Percentiles rank a stretch among this genome's conserved stretches.
Conservation (phyloP, 2,888 invertebrate species). For the Aproaerema taeniolella region DNA sequence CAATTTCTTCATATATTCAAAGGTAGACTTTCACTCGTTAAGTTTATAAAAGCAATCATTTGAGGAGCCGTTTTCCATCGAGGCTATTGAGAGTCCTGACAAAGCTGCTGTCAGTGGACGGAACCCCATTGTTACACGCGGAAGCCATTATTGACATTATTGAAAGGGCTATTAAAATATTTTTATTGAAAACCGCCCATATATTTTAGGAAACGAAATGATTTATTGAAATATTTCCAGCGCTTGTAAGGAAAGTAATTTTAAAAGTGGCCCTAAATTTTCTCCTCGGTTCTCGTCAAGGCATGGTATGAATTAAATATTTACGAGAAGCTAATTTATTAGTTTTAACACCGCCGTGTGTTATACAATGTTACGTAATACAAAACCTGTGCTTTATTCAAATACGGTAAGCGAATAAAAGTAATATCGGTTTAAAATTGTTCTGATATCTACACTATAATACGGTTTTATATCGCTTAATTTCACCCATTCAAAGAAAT, state of each 20-base stretch:
- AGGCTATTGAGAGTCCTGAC: conserved; percentile 56
- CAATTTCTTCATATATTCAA: conserved; percentile 47
- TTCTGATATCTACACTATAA: no score
- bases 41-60: conserved; percentile 55
- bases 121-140: conserved; percentile 65
- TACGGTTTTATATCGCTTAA: no score
- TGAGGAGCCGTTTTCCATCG: conserved; percentile 61
- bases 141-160: conserved; percentile 72
- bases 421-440: no score
- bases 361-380: no score
- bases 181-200: conserved; percentile 58
- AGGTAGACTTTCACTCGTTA: conserved; percentile 52
- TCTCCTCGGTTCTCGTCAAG: conserved; percentile 6
- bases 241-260: conserved; percentile 8
- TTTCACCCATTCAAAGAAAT: no score
- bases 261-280: conserved; percentile 11
- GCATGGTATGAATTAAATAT: conserved; percentile 9
- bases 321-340: conserved; percentile 11
- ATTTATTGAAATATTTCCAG: conserved; percentile 8
- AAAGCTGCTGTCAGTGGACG: conserved; percentile 63
- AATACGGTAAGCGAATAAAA: no score
- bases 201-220: conserved; percentile 35
- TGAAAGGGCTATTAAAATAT: conserved; percentile 67
- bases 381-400: no score
- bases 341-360: no score